phyloP scores from a whole-genome alignment of 1,140 invertebrate species.

The Goniozus legneri region DNA sequence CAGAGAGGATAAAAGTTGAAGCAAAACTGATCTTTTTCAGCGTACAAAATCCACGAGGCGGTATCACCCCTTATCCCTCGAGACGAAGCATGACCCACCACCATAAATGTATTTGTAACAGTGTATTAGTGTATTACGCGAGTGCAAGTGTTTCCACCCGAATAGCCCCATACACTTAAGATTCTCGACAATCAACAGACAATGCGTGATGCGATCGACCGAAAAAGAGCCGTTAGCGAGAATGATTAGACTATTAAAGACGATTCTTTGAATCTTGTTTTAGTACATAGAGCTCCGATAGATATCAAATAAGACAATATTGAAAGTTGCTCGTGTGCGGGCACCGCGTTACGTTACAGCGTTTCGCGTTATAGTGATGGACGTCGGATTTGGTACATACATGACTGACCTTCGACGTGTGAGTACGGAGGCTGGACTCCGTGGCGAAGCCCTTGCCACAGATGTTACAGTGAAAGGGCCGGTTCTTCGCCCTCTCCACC shows the following conservation, averaged over 20 bases:
- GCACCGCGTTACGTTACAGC: conserved; percentile 18
- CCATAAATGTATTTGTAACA: conserved; percentile 37
- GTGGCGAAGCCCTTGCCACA: conserved; percentile 96
- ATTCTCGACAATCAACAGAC: too few relatives aligned
- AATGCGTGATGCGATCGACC: too few relatives aligned
- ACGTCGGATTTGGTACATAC: conserved; percentile 61
- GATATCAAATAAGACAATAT: too few relatives aligned
- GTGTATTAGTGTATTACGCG: conserved; percentile 18
- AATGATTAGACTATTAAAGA: too few relatives aligned
- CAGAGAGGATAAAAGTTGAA: too few relatives aligned
- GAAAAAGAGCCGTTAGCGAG: too few relatives aligned
- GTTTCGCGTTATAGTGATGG: conserved; percentile 43
- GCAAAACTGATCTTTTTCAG: too few relatives aligned
- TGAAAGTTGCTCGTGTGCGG: conserved; percentile 19
- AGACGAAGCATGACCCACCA: conserved; percentile 50
- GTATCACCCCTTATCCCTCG: too few relatives aligned
- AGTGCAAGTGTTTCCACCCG: conserved; percentile 12
- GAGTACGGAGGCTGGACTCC: conserved; percentile 89
- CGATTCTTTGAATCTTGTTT: too few relatives aligned
- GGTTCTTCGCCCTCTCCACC: conserved; percentile 89
- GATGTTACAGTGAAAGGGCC: conserved; percentile 93
- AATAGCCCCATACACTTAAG: too few relatives aligned
- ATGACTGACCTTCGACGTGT: conserved; percentile 93
- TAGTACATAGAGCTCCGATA: too few relatives aligned
- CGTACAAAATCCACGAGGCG: too few relatives aligned